Evolutionary conservation across 2,888 invertebrate genomes (phyloP).

Genomic region (Rhagonycha fulva): DNA sequence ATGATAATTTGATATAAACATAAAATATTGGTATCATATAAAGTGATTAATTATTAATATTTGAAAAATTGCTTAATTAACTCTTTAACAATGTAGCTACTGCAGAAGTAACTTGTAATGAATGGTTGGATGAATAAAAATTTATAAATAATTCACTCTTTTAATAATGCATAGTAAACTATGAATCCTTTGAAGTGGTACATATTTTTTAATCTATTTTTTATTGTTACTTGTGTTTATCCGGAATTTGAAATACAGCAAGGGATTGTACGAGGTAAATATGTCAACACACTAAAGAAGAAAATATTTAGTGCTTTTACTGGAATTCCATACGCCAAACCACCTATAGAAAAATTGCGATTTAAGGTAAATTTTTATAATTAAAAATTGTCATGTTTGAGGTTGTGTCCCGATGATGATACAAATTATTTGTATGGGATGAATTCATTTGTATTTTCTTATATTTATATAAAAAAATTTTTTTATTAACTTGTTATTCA

Average conservation of each 20-base stretch:
- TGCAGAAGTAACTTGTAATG: background rate
- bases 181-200: background rate
- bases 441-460: too few relatives aligned
- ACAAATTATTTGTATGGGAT: too few relatives aligned
- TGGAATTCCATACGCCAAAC: conserved; percentile 66
- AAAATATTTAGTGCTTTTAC: conserved; percentile 64
- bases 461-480: background rate
- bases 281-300: conserved; percentile 61
- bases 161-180: background rate
- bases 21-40: background rate
- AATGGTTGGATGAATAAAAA: background rate
- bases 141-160: background rate
- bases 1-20: background rate
- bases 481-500: background rate
- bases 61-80: background rate
- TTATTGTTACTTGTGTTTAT: background rate
- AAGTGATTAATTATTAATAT: background rate
- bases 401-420: too few relatives aligned
- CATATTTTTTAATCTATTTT: background rate
- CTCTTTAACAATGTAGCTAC: background rate
- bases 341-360: conserved; percentile 64
- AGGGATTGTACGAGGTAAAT: conserved; percentile 11
- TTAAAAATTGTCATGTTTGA: too few relatives aligned
- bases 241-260: conserved; percentile 3
- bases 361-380: conserved; percentile 60